Evolutionary conservation across 1,140 invertebrate genomes (phyloP).

Genomic region (Nautilus pompilius): DNA sequence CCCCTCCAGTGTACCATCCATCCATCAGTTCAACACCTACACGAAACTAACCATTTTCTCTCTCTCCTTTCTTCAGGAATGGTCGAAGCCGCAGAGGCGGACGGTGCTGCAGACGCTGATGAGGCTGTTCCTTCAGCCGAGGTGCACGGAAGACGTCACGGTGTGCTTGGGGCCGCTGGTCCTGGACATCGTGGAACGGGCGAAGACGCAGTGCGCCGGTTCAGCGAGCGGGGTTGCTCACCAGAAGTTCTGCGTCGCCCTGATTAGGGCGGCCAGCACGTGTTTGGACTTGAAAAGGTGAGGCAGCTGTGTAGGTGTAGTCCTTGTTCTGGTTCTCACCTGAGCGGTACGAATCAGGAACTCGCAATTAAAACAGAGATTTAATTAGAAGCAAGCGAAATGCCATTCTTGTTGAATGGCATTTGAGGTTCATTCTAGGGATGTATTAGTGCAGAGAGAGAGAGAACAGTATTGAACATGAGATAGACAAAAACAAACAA

Average conservation of each 20-base stretch:
- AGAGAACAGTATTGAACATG: not conserved
- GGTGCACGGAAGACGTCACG: conserved; percentile 29
- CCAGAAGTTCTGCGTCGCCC: conserved; percentile 19
- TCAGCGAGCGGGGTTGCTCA: conserved; percentile 1
- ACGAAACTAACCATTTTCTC: not conserved
- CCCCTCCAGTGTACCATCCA: too few species aligned
- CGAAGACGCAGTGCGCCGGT: conserved; percentile 6
- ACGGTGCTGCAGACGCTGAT: conserved; percentile 19
- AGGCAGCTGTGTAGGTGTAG: not conserved
- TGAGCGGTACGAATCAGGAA: not conserved
- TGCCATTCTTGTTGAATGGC: not conserved
- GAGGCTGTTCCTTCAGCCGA: conserved; percentile 19
- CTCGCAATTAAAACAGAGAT: not conserved
- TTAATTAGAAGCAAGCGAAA: not conserved
- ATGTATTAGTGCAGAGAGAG: not conserved
- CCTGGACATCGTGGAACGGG: conserved; percentile 27
- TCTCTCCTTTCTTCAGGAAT: conserved; percentile 34
- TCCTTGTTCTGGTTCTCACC: not conserved
- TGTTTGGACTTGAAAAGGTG: conserved; percentile 15
- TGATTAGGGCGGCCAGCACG: conserved; percentile 11
- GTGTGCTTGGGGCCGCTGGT: conserved; percentile 20
- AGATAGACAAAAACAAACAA: too few species aligned
- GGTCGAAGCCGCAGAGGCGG: conserved; percentile 23
- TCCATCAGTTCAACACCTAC: too few species aligned
- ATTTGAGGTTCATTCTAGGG: not conserved